Evolutionary conservation across 2,888 invertebrate species (phyloP), one percentile per base, ranked within the genome.

Genomic region (Microctonus hyperodae): DNA sequence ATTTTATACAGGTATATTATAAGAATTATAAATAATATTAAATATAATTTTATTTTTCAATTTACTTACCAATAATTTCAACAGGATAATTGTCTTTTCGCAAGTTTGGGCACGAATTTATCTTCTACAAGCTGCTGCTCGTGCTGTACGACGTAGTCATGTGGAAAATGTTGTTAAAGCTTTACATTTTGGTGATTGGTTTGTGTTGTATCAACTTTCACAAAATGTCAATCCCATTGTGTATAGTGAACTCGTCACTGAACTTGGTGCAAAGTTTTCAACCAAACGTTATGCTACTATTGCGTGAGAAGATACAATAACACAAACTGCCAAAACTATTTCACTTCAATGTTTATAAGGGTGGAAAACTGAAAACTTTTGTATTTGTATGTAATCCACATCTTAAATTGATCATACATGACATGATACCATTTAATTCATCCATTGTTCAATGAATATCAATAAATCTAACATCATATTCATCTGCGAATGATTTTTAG

Each of bases 151-250:
- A 11, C 85, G 84, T 28, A 85, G 84, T 72, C 82, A 86, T 44
- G 86, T 90, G 6, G 85, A 85, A 0, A 84, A 84, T 60, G 86
- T 90, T 68, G 86, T 88, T 0, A 85, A 84, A 67, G 83, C 83
- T 63, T 85, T 89, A 50, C 86, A 87, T 63, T 90, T 89, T 69
- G 91, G 91, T 0, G 93, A 94, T 81, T 94, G 93, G 90, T 94
- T 93, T 81, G 80, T 94, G 37, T 83, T 94, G 10, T 89, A 91
- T 80, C 89, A 91, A 78, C 85, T 94, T 56, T 90, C 92, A 66
- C 91, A 90, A 78, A 94, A 94, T 81, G 88, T 93, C 74, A 91
- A 91, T 80, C 90, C 91, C 0, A 83, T 89, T 20, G 84, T 90
- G 60, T 92, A 89, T 80, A 87, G 87, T 71, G 91, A 92, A 73